Evolutionary conservation across 2,797 vertebrate genomes (phyloP), one percentile per base, ranked within the genome.

Genomic region (Catamblyrhynchus diadema): DNA sequence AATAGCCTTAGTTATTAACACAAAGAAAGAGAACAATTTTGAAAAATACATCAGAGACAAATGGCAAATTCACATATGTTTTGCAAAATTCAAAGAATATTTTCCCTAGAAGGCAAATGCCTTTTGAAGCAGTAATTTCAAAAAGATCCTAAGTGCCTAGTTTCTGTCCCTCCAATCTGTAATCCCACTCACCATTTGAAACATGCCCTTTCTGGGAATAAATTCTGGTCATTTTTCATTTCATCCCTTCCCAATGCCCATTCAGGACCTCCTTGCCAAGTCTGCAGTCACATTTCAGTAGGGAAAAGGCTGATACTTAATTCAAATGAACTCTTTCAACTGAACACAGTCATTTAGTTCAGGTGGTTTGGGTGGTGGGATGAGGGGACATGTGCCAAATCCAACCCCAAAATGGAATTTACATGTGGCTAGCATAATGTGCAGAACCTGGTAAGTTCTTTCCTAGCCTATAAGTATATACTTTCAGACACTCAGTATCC

Each of bases 21-120:
- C 44, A 81, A 61, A 93, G 73, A 71, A 81, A 74, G 64, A 79
- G 48, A 78, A 79, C 32, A 86, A 74, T 70, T 79, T 84, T 32
- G 47, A 93, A 90, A 94, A 93, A 88, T 27, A 95, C 27, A 61
- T 71, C 32, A 65, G 81, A 91, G 28, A 22, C 53, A 84, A 92
- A 91, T 72, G 28, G 24, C 53, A 84, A 92, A 91, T 72, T 91
- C 64, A 73, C 24, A 64, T 72, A 30, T 12, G 8, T 65, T 92
- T 66, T 69, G 8, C 41, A 64, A 30, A 37, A 37, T 83, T 82
- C 70, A 84, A 91, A 92, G 22, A 86, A 18, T 56, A 50, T 74
- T 81, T 91, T 90, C 44, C 18, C 73, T 64, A 79, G 54, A 81
- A 91, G 41, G 9, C 14, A 85, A 92, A 70, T 64, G 18, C 10